Base-by-base conservation (phyloP, 2,888 invertebrate species). In the Danaus chrysippus region DNA sequence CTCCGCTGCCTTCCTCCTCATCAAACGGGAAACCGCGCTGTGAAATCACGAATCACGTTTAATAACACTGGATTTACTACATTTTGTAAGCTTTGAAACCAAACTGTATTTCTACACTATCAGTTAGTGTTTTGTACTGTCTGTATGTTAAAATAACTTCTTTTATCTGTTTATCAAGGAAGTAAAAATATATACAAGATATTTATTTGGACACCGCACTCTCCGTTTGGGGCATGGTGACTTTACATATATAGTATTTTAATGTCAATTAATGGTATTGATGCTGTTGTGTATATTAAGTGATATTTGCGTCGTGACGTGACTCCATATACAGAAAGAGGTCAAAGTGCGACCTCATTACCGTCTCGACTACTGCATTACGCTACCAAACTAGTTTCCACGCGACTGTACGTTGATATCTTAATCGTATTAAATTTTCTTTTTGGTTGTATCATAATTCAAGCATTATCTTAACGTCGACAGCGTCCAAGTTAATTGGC, bases 1-100 rank as follows among this genome's bases (percentile, higher is more conserved):
- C 91, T 70, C 91, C 89, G 66, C 93, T 90, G 62, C 91, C 89
- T 72, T 92, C 91, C 74, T 92, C 92, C 75, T 93, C 93, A 78
- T 94, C 94, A 81, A 95, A 94, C 68, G 94, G 94, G 75, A 94
- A 94, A 68, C 94, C 94, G 75, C 89, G 92, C 93, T 92, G 89
- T 57, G 73, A 76, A 73, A 76, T 77, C 54, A 49, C 63, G 49
- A 19, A 10, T 10, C 49, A 8, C 17, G 10, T 10, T 17, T 10
- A 49, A 56, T 34, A 49, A 15, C 23, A 34, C 23, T 34, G 23
- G 6, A 34, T 5, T 34, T 2, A 34, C 23, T 43, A 43, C 2
- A n/a, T 43, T n/a, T 43, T 43, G n/a, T 43, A 12, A 43, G 3
- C 43, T 43, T n/a, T 12, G 12, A 43, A 12, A 43, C 10, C 43